Percentiles rank a stretch among this genome's conserved stretches.
Conservation (phyloP, 1,140 invertebrate species). For the Gonatopus flavifemur region DNA sequence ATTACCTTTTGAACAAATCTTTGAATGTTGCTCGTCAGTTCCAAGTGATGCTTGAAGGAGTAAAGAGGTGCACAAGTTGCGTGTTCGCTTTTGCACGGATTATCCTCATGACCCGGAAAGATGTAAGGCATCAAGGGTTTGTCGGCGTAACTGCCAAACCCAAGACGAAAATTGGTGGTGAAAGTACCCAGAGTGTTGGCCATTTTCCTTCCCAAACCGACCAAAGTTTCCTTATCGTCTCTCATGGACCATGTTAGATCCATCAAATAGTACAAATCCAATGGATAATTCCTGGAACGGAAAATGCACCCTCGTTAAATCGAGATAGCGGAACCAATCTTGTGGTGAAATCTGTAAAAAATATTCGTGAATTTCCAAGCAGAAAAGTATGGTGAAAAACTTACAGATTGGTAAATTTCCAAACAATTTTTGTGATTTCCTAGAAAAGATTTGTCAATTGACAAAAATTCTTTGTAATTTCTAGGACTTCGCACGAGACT, state of each 20-base stretch:
- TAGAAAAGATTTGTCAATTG: no score
- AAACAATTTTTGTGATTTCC: no score
- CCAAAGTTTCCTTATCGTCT: conserved; percentile 81
- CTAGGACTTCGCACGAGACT: no score
- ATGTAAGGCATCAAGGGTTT: conserved; percentile 70
- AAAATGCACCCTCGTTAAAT: no score
- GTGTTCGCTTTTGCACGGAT: conserved; percentile 35
- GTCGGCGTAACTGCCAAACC: conserved; percentile 77
- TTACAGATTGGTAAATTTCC: no score
- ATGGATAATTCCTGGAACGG: conserved; percentile 77
- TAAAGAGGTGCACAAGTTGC: conserved; percentile 51
- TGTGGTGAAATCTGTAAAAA: no score
- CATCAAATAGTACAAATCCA: conserved; percentile 93
- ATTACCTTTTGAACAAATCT: conserved; percentile 41
- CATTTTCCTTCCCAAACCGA: conserved; percentile 71
- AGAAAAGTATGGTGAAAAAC: no score
- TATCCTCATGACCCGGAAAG: conserved; percentile 45
- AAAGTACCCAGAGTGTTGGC: conserved; percentile 67
- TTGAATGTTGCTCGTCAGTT: conserved; percentile 45
- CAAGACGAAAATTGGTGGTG: conserved; percentile 79
- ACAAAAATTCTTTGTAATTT: no score
- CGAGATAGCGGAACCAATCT: no score
- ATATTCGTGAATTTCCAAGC: no score
- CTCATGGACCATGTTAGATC: conserved; percentile 89
- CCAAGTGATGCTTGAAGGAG: conserved; percentile 55